Evolutionary conservation across 2,113 vertebrate genomes (phyloP).

Genomic region (Pelecanus crispus): DNA sequence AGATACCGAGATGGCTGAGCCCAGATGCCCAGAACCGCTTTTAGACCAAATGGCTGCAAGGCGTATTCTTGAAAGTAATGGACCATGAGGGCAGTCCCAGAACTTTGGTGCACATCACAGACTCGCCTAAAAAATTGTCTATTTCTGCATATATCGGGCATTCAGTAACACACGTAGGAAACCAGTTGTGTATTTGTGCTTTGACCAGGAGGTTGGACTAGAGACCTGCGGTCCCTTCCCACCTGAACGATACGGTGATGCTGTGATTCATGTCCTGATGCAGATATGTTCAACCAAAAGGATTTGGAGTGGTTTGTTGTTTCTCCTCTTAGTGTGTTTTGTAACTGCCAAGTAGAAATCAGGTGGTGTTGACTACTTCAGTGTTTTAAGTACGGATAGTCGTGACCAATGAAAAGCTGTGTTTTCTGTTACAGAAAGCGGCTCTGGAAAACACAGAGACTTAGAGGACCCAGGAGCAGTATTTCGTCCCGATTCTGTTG

Average conservation of each 20-base stretch:
- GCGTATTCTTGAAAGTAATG: not conserved
- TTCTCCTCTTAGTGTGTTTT: not conserved
- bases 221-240: not conserved
- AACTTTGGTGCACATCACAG: not conserved
- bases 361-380: not conserved
- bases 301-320: not conserved
- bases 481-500: not conserved
- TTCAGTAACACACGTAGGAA: not conserved
- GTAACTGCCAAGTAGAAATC: not conserved
- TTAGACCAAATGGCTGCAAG: not conserved
- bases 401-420: not conserved
- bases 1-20: not conserved
- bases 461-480: not conserved
- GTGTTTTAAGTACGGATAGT: fast-evolving
- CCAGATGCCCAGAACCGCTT: not conserved
- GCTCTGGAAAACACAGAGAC: not conserved
- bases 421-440: not conserved
- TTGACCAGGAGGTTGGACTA: not conserved
- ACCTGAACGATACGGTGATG: not conserved
- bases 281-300: not conserved
- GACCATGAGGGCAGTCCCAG: not conserved
- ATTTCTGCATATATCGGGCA: not conserved
- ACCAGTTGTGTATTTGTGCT: not conserved
- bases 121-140: not conserved
- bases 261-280: not conserved